Base-by-base conservation (phyloP, 2,888 invertebrate species). In the Meiosimyza platycephala region DNA sequence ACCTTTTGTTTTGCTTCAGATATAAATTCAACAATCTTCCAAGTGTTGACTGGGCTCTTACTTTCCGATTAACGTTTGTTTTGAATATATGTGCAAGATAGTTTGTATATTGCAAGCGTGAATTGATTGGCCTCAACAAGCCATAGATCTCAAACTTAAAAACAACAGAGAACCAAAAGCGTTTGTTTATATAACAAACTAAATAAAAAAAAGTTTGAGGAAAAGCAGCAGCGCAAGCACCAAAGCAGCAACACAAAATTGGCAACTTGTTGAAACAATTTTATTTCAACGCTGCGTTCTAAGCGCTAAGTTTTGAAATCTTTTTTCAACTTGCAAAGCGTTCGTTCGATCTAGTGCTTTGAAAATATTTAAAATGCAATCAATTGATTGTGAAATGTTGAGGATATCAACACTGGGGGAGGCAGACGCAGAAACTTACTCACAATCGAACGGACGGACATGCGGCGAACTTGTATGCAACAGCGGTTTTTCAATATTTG, bases 401-500 rank as follows among this genome's bases (percentile, higher is more conserved):
- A 54, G 51, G n/a, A 22, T 47, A 60, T 60, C 72, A 55, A 55
- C 67, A 68, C 22, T 22, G 2, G 22, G 72, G 7, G 22, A 18
- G 57, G 28, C 55, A 48, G 68, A 50, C 62, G 62, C 47, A 48
- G n/a, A 64, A 33, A 51, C 62, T 33, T 50, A 60, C 59, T 22
- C 51, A 40, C n/a, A 12, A 47, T 22, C 16, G 15, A 55, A 5
- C 12, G 16, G 28, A 66, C 66, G 33, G 18, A 63, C 40, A 12
- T 28, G 7, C 18, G 18, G 18, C 16, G 62, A 33, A 54, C 9
- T 40, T 6, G 40, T 40, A 6, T 40, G 40, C 40, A 40, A 40
- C 28, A 62, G 62, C 48, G 33, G 6, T n/a, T n/a, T 77, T 77
- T 79, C 79, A 81, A 81, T 85, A 83, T 84, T 85, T 84, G 84